Evolutionary conservation across 2,888 invertebrate species (phyloP), one percentile per base, ranked within the genome.

Genomic region (Cactoblastis cactorum): DNA sequence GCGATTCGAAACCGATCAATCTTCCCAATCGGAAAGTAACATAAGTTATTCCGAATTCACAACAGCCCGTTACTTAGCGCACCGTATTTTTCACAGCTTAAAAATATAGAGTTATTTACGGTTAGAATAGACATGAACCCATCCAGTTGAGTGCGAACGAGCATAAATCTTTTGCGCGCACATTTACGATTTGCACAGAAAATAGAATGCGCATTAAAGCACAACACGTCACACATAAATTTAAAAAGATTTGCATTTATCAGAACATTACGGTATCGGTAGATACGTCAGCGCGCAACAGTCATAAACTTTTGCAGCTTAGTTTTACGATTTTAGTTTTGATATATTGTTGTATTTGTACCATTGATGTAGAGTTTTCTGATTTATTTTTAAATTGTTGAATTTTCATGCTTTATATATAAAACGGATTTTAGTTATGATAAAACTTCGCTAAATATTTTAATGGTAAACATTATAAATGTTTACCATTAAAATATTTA

Each of bases 111-210:
- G 53, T 51, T 57, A 54, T 57, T 52, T 48, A 54, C 54, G 50
- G 35, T 34, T 53, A 57, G 59, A 61, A 47, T 45, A 51, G 55
- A 48, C 51, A 45, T 49, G 45, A 45, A 24, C 35, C 24, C 35
- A 37, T 47, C 24, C 37, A 15, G 37, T 22, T 37, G 47, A 47
- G 47, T 47, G 47, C 47, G 35, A 15, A 47, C 33, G 67, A 65
- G 70, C 74, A 78, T 80, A 81, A 79, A 80, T 77, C 67, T 69
- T 62, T 56, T 62, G 62, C 59, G 59, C 53, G 37, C 51, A 48
- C 51, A 51, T 58, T 64, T 62, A 61, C 67, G 75, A 68, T 80
- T 80, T 82, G 76, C 68, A 77, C 80, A 80, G 78, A 79, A 80
- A 83, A 83, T 75, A 72, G 77, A 78, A 78, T 34, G 14, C 37